These are phyloP conservation scores for Porites cylindrica DNA, from an alignment of 92 coral and sea anemone genomes.

Conservation along the genomic window DNA sequence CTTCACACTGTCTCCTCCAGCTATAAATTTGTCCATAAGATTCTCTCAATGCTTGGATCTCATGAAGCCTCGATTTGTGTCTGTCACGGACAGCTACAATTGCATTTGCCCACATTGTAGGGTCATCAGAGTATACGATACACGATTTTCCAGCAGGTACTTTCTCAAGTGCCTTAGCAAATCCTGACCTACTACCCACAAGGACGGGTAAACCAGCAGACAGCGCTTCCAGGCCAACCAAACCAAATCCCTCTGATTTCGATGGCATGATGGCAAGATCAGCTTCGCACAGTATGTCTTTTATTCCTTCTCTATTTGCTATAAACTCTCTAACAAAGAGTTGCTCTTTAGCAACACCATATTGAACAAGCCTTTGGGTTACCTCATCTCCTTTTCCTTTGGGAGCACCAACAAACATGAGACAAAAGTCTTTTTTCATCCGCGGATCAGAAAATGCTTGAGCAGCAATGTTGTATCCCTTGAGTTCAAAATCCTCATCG, in stretches of 20 bases:
- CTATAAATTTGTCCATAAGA: not conserved
- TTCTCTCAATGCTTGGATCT: not conserved
- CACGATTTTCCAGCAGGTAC: not conserved
- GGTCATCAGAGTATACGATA: constrained; percentile 1
- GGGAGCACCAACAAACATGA: constrained; percentile 8
- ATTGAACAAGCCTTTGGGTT: not conserved
- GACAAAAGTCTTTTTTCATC: not conserved
- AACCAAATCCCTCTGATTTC: constrained; percentile 21
- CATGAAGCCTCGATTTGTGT: not conserved
- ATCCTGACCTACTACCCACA: constrained; percentile 11
- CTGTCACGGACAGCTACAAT: not conserved
- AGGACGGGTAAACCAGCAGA: constrained; percentile 17
- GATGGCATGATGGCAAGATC: constrained; percentile 19
- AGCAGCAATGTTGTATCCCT: constrained; percentile 13
- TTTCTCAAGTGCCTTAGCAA: constrained; percentile 1
- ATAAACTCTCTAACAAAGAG: not conserved
- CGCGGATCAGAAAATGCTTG: constrained; percentile 9
- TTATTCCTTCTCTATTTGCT: not conserved
- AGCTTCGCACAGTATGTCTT: not conserved
- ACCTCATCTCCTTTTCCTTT: not conserved
- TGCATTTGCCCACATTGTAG: not conserved
- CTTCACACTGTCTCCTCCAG: not conserved
- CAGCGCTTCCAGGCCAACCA: constrained; percentile 5
- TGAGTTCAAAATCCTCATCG: constrained; percentile 15
- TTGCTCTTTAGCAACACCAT: not conserved